phyloP scores from a whole-genome alignment of 2,113 vertebrate genomes.

The Pachyramphus minor region DNA sequence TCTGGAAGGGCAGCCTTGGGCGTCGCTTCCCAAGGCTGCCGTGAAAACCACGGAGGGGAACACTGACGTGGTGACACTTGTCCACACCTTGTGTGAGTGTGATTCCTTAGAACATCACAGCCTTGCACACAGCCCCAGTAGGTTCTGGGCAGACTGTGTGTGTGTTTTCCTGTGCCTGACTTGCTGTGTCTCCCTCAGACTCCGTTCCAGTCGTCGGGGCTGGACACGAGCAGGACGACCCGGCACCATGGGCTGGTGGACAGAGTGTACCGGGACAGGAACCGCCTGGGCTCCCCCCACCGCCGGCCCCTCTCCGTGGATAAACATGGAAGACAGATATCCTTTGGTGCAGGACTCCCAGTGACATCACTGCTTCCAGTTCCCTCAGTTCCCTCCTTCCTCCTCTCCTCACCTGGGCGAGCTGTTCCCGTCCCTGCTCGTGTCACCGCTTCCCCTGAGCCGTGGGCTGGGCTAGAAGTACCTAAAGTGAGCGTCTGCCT shows the following conservation, averaged over 20 bases:
- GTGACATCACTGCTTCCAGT: rapidly evolving
- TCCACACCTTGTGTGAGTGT: rapidly evolving
- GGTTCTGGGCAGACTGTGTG: background rate
- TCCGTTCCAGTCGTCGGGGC: constrained; percentile 86
- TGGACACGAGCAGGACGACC: constrained; percentile 96
- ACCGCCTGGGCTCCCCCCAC: constrained; percentile 91
- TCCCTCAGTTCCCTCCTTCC: background rate
- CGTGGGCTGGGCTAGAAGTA: background rate
- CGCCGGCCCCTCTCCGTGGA: constrained; percentile 92
- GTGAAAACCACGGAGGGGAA: background rate
- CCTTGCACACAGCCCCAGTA: background rate
- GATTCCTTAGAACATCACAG: background rate
- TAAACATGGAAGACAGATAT: constrained; percentile 97
- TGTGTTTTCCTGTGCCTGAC: rapidly evolving
- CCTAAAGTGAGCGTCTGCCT: background rate
- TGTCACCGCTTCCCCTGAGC: background rate
- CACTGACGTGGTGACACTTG: rapidly evolving
- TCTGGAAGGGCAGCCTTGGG: background rate
- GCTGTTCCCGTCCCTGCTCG: background rate
- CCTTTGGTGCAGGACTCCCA: constrained; percentile 70
- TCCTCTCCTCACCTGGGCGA: background rate
- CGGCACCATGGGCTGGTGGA: constrained; percentile 96
- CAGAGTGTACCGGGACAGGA: constrained; percentile 91
- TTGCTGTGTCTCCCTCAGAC: constrained; percentile 62
- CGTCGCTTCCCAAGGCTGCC: background rate